Percentiles rank a stretch among this genome's conserved stretches.
These are phyloP conservation scores for Venturia canescens DNA, from an alignment of 1,140 invertebrate species.

Conservation along the genomic window DNA sequence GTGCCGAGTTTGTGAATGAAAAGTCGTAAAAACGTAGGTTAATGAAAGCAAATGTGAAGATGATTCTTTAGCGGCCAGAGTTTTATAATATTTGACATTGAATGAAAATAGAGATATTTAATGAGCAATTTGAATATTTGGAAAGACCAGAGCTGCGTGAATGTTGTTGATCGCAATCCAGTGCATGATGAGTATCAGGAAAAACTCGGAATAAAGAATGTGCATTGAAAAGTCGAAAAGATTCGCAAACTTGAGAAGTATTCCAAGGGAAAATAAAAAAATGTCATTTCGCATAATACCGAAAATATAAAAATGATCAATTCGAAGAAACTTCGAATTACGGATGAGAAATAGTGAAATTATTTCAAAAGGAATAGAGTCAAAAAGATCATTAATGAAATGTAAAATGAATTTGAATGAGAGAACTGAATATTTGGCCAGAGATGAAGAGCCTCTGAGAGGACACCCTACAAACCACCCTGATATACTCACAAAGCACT, in stretches of 20 bases:
- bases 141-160: not conserved
- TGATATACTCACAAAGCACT: constrained; percentile 77
- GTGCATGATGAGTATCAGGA: not conserved
- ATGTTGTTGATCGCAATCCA: not conserved
- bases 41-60: not conserved
- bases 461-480: constrained; percentile 61
- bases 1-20: constrained; percentile 63
- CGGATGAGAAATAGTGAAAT: not conserved
- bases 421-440: not conserved
- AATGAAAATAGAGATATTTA: not conserved
- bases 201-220: not conserved
- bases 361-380: not conserved
- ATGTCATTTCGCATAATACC: not conserved
- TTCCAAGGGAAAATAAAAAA: not conserved
- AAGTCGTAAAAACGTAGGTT: constrained; percentile 44
- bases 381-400: not conserved
- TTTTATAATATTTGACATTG: constrained; percentile 2
- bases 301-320: not conserved
- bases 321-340: not conserved
- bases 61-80: not conserved
- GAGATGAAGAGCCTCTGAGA: not conserved
- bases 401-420: not conserved
- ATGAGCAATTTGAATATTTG: not conserved
- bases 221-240: not conserved
- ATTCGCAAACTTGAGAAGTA: not conserved